These are phyloP conservation scores for Abscondita cerata DNA, from an alignment of 2,888 invertebrate species.

Conservation along the genomic window DNA sequence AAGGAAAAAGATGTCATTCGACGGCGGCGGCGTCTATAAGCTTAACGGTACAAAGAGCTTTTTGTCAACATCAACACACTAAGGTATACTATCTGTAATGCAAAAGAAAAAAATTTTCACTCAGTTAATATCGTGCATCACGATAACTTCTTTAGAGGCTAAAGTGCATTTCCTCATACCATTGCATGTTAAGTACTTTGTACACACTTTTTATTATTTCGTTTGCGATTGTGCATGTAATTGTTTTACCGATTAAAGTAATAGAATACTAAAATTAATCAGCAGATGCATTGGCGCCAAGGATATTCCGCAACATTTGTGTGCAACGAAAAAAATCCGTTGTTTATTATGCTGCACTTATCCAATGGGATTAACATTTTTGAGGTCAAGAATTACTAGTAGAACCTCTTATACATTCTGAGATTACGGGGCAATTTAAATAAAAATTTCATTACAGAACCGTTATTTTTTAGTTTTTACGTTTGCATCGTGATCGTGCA, in stretches of 20 bases:
- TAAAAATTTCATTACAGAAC: background rate
- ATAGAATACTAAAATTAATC: too few relatives aligned
- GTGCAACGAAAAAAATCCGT: too few relatives aligned
- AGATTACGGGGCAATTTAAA: background rate
- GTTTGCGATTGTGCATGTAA: too few relatives aligned
- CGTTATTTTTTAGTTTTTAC: background rate
- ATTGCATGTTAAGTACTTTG: background rate
- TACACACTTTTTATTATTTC: background rate
- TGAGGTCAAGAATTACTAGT: slow-evolving; percentile 10
- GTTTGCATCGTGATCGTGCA: background rate
- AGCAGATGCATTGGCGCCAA: too few relatives aligned
- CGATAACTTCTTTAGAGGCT: slow-evolving; percentile 12
- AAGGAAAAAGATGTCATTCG: too few relatives aligned
- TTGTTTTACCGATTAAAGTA: too few relatives aligned
- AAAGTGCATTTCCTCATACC: slow-evolving; percentile 20
- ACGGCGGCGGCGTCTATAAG: too few relatives aligned
- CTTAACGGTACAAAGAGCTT: too few relatives aligned
- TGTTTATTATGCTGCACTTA: slow-evolving; percentile 1
- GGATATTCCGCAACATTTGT: background rate
- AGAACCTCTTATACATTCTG: background rate
- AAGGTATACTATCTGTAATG: too few relatives aligned
- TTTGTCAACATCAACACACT: too few relatives aligned
- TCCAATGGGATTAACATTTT: background rate
- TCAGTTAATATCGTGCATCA: slow-evolving; percentile 15
- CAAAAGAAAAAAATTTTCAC: background rate